Conservation (phyloP, 1,140 invertebrate species). For the Drosophila saltans region DNA sequence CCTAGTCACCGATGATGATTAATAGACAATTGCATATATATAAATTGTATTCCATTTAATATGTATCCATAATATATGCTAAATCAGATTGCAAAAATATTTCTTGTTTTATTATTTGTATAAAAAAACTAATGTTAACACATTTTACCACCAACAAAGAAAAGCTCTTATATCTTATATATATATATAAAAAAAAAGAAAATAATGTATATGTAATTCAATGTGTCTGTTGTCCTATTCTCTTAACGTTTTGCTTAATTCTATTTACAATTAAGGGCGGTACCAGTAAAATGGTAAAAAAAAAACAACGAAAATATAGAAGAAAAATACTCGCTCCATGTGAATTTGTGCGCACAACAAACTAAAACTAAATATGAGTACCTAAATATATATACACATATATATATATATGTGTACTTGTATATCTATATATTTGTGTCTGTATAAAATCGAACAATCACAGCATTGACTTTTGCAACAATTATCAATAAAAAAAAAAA, state of each 20-base stretch:
- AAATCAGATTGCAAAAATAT: neutral
- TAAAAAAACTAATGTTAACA: conserved; percentile 24
- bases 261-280: conserved; percentile 1
- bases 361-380: conserved; percentile 15
- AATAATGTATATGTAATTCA: neutral
- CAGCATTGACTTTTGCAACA: conserved; percentile 62
- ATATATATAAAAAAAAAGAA: neutral
- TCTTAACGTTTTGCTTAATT: neutral
- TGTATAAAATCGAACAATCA: conserved; percentile 66
- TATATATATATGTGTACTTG: too few species aligned
- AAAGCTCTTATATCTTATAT: neutral
- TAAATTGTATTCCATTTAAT: too few species aligned
- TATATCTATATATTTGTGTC: conserved; percentile 34
- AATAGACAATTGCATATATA: neutral
- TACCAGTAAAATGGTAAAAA: neutral
- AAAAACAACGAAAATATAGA: neutral
- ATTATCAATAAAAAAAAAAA: conserved; percentile 38
- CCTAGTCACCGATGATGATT: neutral
- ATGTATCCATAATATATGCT: too few species aligned
- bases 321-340: conserved; percentile 5
- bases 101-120: conserved; percentile 26
- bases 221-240: too few species aligned
- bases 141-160: conserved; percentile 31
- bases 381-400: conserved; percentile 28
- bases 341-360: conserved; percentile 24